A percentile compares a stretch with the other conserved stretches of the same genome.
phyloP scores from a whole-genome alignment of 2,113 vertebrate genomes.

The Sceloporus undulatus region DNA sequence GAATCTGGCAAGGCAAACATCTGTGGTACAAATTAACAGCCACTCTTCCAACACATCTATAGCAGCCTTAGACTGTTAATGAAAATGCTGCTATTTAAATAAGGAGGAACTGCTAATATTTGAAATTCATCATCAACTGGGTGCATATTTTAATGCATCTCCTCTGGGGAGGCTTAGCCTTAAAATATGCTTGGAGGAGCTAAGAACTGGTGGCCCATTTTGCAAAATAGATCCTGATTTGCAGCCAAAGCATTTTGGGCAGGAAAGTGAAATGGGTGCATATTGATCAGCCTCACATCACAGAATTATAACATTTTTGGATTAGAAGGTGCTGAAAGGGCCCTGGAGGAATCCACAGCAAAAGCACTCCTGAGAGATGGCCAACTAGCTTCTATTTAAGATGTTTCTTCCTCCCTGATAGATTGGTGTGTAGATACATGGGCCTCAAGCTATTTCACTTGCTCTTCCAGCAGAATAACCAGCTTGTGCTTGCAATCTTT shows the following conservation, averaged over 20 bases:
- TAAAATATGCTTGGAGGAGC: background rate
- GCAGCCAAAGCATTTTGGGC: background rate
- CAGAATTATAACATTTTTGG: background rate
- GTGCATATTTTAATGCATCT: constrained; percentile 37
- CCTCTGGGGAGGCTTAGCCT: constrained; percentile 50
- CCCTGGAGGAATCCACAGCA: no score
- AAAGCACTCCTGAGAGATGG: no score
- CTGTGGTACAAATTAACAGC: constrained; percentile 33
- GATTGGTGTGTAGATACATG: no score
- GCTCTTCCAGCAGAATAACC: no score
- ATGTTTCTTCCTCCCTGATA: no score
- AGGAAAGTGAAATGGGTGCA: background rate
- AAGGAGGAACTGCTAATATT: constrained; percentile 64
- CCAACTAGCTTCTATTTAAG: no score
- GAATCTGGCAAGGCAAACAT: constrained; percentile 33
- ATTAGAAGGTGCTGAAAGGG: no score
- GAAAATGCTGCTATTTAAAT: constrained; percentile 60
- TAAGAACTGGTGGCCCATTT: constrained; percentile 3
- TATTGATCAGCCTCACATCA: no score
- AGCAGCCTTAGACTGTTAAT: constrained; percentile 58
- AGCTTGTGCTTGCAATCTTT: no score
- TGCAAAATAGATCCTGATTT: constrained; percentile 9
- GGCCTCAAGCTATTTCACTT: no score
- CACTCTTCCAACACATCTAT: constrained; percentile 11
- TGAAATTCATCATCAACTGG: constrained; percentile 34